Conservation (phyloP, 2,797 vertebrate species). For the Sebastes matsubarae region DNA sequence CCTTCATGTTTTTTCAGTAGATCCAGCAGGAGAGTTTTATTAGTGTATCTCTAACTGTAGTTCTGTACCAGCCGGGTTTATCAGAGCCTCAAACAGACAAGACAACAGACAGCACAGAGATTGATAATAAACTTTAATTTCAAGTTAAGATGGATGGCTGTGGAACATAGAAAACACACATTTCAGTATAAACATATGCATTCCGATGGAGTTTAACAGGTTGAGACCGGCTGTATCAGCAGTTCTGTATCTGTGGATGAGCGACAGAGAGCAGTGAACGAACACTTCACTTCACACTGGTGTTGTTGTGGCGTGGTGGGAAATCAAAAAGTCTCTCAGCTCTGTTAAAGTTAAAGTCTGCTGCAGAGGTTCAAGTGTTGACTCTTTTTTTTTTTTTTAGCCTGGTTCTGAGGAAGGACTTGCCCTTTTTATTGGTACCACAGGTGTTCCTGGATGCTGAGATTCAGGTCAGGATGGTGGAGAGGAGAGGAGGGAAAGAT, state of each 20-base stretch:
- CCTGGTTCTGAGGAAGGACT: slow-evolving; percentile 57
- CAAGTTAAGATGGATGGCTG: slow-evolving; percentile 84
- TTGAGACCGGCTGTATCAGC: slow-evolving; percentile 67
- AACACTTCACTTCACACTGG: slow-evolving; percentile 63
- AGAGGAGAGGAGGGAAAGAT: no score
- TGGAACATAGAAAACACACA: slow-evolving; percentile 86
- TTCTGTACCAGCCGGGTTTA: no score
- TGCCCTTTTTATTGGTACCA: slow-evolving; percentile 48
- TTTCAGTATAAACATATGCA: slow-evolving; percentile 84
- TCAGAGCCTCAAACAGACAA: not conserved
- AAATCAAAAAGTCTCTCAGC: not conserved
- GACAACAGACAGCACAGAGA: slow-evolving; percentile 15
- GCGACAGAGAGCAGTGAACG: slow-evolving; percentile 32
- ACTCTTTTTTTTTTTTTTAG: slow-evolving; percentile 1
- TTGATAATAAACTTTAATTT: slow-evolving; percentile 86
- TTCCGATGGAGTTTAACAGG: slow-evolving; percentile 77
- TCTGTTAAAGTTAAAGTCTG: not conserved
- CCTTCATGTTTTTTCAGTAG: no score
- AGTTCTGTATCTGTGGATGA: slow-evolving; percentile 60
- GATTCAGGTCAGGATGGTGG: slow-evolving; percentile 31
- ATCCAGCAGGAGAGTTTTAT: no score
- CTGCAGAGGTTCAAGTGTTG: no score
- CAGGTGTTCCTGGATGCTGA: slow-evolving; percentile 55
- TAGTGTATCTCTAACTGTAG: no score
- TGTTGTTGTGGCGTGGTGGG: not conserved